Base-by-base conservation (phyloP, 2,113 vertebrate species). In the Ivindomyrus marchei region DNA sequence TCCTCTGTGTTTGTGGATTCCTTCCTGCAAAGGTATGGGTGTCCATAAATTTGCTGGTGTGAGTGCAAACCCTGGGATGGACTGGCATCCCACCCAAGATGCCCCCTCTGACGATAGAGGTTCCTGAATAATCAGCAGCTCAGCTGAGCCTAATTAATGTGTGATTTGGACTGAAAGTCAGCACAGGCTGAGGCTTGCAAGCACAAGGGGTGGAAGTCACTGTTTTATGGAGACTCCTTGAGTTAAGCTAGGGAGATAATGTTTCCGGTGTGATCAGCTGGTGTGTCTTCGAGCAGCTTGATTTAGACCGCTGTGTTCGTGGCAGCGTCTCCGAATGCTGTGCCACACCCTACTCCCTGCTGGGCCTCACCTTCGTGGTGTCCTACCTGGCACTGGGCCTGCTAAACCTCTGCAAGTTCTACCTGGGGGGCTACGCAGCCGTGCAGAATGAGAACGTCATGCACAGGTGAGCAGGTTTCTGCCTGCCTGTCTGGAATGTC, bases 371-470 rank as follows among this genome's bases (percentile, higher is more conserved):
- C 21, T 97, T 97, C 50, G 95, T 97, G 31, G 96, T 98, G 90
- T 98, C 97, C 84, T 97, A 97, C 94, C 92, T 96, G 91, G 97
- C 97, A 31, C 92, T 97, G 58, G 97, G 96, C 0, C 88, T 97
- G 45, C 95, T 97, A 77, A 97, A 95, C 92, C 94, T 98, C 52
- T 97, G 97, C 96, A 97, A 97, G 93, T 96, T 97, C 89, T 98
- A 95, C 93, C 93, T 97, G 89, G 95, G 95, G 89, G 97, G 97
- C 66, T 96, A 94, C 0, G 92, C 92, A 0, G 97, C 95, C 1
- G 93, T 97, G 88, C 96, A 96, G 89, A 96, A 97, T 0, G 96
- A 97, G 90, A 97, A 97, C 13, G 95, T 97, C 90, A 97, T 97
- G 96, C 97, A 98, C 96, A 96, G 97, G 97, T 97, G 90, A 27